Evolutionary conservation across 1,140 invertebrate species (phyloP), one percentile per base, ranked within the genome.

Genomic region (Gonatopus flavifemur): DNA sequence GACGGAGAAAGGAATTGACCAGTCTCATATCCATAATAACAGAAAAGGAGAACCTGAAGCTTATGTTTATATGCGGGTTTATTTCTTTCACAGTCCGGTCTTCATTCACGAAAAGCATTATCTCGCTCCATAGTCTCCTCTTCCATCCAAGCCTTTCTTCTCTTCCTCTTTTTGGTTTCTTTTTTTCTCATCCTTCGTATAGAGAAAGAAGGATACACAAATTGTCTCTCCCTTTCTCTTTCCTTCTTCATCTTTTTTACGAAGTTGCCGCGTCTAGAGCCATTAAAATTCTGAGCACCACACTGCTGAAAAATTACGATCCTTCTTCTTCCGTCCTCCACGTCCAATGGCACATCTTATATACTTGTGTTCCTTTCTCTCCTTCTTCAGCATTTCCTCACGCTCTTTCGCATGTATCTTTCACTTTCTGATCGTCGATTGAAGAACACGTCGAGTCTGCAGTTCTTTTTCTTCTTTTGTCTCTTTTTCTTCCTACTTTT

Each of bases 201-300:
- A n/a, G n/a, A n/a, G n/a, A n/a, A n/a, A n/a, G n/a, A n/a, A n/a
- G n/a, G n/a, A n/a, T n/a, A n/a, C n/a, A n/a, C n/a, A n/a, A n/a
- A n/a, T n/a, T n/a, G n/a, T n/a, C n/a, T n/a, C 32, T 36, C 22
- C 15, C 35, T 25, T 19, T 37, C 43, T 43, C 44, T 25, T 30
- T 20, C 40, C 36, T 35, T 30, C 53, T 31, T 43, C 3, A 9
- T 16, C 28, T 20, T 24, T 20, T 15, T 13, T 12, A 13, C 8
- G 20, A 3, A 39, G 5, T 8, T 4, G 8, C 39, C 12, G 44
- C 41, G 32, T 30, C 39, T 44, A 22, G 51, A 37, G 38, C 60
- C 62, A 65, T 65, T 65, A 65, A 65, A 65, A 65, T 65, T 65
- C 62, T 65, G 62, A 65, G 52, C 62, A 51, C 54, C 60, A 60